Evolutionary conservation across 2,113 vertebrate species (phyloP).

Genomic region (Podiceps cristatus): DNA sequence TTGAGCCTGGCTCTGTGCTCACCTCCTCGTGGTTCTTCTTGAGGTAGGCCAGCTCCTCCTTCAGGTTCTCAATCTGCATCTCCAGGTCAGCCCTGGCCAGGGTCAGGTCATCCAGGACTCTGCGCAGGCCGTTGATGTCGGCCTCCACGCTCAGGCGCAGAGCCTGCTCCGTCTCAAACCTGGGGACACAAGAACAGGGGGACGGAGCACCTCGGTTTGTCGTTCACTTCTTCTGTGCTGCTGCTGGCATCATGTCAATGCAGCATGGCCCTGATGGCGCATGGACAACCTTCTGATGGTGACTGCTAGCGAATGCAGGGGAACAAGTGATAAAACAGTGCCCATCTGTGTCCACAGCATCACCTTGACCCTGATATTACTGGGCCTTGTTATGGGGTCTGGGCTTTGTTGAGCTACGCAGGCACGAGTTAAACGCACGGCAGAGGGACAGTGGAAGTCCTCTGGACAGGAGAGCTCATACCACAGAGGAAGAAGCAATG

Average conservation of each 20-base stretch:
- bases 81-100: slow-evolving; percentile 84
- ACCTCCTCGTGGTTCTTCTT: slow-evolving; percentile 84
- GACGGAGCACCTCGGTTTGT: neutral
- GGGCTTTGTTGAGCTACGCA: neutral
- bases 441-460: neutral
- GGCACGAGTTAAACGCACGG: neutral
- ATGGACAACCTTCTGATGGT: neutral
- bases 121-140: slow-evolving; percentile 85
- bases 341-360: neutral
- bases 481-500: neutral
- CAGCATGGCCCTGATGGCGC: neutral
- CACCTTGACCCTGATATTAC: neutral
- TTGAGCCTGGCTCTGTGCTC: neutral
- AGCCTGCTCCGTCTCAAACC: slow-evolving; percentile 84
- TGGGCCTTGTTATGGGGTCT: neutral
- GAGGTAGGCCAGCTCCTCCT: slow-evolving; percentile 86
- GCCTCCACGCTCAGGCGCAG: slow-evolving; percentile 85
- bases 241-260: neutral
- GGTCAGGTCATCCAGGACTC: slow-evolving; percentile 88
- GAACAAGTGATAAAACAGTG: neutral
- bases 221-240: neutral
- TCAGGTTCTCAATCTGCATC: slow-evolving; percentile 88
- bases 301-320: neutral
- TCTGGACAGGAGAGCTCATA: neutral
- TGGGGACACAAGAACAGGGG: too few relatives aligned